phyloP scores from a whole-genome alignment of 2,113 vertebrate species.

The Eretmochelys imbricata region DNA sequence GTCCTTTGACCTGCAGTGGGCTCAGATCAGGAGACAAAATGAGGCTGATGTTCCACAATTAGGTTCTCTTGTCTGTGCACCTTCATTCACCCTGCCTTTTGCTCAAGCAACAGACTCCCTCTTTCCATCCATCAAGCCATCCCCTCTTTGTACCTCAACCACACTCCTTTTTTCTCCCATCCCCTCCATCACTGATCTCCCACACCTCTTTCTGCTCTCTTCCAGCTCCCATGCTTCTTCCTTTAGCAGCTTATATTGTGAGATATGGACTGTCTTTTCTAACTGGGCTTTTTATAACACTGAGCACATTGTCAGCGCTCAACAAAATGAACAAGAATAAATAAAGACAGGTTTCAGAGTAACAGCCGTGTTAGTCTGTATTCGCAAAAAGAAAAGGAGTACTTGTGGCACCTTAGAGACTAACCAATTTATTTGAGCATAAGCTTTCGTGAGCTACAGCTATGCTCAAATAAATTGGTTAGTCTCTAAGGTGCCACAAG shows the following conservation, averaged over 20 bases:
- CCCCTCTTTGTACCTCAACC: neutral
- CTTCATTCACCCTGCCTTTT: neutral
- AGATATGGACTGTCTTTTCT: neutral
- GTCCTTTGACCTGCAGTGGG: neutral
- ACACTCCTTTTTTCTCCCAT: neutral
- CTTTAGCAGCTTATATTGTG: neutral
- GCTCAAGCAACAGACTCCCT: neutral
- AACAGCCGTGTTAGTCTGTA: too few relatives aligned
- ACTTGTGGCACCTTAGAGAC: too few relatives aligned
- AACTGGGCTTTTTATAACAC: neutral
- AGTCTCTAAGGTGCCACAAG: too few relatives aligned
- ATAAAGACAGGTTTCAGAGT: neutral
- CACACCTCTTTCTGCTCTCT: neutral
- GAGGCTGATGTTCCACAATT: fast-evolving
- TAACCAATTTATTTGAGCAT: too few relatives aligned
- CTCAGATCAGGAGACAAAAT: neutral
- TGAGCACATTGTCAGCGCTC: neutral
- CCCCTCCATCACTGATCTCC: neutral
- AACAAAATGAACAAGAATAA: neutral
- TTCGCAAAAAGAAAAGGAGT: too few relatives aligned
- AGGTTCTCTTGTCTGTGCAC: neutral
- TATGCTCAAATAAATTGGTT: too few relatives aligned
- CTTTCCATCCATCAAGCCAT: neutral
- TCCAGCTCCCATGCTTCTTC: neutral
- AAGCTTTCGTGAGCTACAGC: too few relatives aligned